These are phyloP conservation scores for Petrocephalus schoutedeni DNA, from an alignment of 2,797 vertebrate species.

Conservation along the genomic window DNA sequence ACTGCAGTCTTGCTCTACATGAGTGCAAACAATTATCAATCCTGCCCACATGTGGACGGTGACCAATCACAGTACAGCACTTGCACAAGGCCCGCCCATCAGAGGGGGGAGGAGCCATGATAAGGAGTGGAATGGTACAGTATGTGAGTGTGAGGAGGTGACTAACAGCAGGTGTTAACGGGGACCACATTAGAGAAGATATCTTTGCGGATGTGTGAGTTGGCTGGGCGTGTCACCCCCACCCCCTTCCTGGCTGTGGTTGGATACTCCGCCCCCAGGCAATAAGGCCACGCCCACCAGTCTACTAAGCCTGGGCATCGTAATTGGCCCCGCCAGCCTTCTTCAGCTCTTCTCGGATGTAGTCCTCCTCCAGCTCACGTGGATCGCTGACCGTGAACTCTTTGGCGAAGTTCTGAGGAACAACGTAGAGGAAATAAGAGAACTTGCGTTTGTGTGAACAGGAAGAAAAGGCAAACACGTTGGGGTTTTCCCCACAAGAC, in stretches of 20 bases:
- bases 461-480: background rate
- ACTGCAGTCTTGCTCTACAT: background rate
- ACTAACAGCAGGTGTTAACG: background rate
- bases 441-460: background rate
- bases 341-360: constrained; percentile 84
- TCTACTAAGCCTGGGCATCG: constrained; percentile 79
- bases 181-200: background rate
- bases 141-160: background rate
- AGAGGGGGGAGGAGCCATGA: background rate
- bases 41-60: background rate
- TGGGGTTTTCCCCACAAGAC: background rate
- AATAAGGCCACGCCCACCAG: background rate
- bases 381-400: constrained; percentile 88
- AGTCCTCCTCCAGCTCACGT: constrained; percentile 83
- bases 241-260: background rate
- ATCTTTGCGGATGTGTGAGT: background rate
- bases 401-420: constrained; percentile 88
- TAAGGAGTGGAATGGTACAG: background rate
- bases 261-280: background rate
- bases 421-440: constrained; percentile 4
- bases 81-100: background rate
- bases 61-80: constrained; percentile 4
- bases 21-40: background rate
- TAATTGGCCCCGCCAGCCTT: constrained; percentile 94
- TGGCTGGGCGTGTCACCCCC: constrained; percentile 20